Percentiles rank a stretch among this genome's conserved stretches.
phyloP scores from a whole-genome alignment of 2,888 invertebrate species.

The Rhagium mordax region DNA sequence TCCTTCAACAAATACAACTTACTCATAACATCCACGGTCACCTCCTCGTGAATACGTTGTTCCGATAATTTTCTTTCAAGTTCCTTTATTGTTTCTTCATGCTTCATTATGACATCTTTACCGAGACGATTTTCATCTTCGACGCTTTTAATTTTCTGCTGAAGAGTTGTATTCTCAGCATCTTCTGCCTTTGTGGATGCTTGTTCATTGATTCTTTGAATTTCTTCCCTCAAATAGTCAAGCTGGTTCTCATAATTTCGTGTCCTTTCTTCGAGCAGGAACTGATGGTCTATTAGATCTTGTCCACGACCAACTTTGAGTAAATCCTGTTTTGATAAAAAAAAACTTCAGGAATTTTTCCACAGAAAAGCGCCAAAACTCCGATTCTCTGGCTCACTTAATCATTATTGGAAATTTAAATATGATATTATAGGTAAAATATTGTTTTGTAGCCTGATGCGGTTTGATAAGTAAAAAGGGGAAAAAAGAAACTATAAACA shows the following conservation, averaged over 20 bases:
- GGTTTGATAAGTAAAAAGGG: too few species aligned
- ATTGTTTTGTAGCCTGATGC: too few species aligned
- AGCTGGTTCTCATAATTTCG: background rate
- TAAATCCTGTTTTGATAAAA: background rate
- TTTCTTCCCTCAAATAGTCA: background rate
- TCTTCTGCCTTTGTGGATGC: background rate
- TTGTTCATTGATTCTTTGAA: background rate
- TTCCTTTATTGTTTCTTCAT: background rate
- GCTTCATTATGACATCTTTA: background rate
- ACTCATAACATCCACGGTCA: slow-evolving; percentile 7
- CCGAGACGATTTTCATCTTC: background rate
- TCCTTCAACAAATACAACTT: slow-evolving; percentile 34
- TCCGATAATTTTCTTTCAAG: background rate
- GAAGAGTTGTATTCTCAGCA: background rate
- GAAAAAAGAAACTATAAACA: too few species aligned
- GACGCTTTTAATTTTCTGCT: background rate
- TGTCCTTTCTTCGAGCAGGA: background rate
- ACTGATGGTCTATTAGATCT: background rate
- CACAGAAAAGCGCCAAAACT: too few species aligned
- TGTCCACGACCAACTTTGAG: background rate
- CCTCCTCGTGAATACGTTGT: background rate
- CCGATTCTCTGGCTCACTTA: too few species aligned
- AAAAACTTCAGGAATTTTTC: too few species aligned
- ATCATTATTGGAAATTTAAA: too few species aligned
- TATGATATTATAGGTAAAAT: too few species aligned